A percentile compares a stretch with the other conserved stretches of the same genome.
Evolutionary conservation across 1,140 invertebrate genomes (phyloP).

Genomic region (Caenorhabditis elegans): DNA sequence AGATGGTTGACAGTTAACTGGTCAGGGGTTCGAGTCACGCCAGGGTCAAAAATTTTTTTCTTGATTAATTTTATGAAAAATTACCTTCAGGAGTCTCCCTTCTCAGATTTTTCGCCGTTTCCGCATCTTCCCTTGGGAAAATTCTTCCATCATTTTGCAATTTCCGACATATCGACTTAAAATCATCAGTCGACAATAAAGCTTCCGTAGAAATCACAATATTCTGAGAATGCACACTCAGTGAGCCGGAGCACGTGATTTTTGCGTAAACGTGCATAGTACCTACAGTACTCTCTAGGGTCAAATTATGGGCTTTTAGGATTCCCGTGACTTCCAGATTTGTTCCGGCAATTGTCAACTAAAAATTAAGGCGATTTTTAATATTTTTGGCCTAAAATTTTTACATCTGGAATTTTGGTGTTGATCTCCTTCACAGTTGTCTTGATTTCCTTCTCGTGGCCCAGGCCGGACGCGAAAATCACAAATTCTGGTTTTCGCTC

Average conservation of each 20-base stretch:
- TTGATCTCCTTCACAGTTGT: constrained; percentile 29
- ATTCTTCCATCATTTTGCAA: constrained; percentile 34
- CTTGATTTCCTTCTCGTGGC: constrained; percentile 30
- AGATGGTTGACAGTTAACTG: too few relatives aligned
- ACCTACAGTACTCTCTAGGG: constrained; percentile 12
- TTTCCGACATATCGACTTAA: constrained; percentile 16
- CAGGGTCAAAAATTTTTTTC: too few relatives aligned
- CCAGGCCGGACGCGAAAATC: neutral
- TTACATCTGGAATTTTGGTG: neutral
- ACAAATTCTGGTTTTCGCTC: constrained; percentile 32
- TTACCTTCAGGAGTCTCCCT: too few relatives aligned
- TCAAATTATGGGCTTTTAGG: constrained; percentile 26
- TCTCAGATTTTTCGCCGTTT: too few relatives aligned
- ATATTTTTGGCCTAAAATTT: neutral
- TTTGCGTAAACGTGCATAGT: constrained; percentile 38
- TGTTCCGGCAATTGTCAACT: constrained; percentile 23
- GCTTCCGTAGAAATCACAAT: constrained; percentile 29
- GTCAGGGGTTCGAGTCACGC: too few relatives aligned
- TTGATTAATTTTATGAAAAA: too few relatives aligned
- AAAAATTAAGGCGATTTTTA: neutral
- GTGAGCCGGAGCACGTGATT: neutral
- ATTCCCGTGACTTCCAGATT: constrained; percentile 36
- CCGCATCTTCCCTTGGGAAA: neutral
- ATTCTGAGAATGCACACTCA: constrained; percentile 11
- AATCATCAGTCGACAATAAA: neutral